Base-by-base conservation (phyloP, 2,888 invertebrate genomes). In the Gastrophysa polygoni region DNA sequence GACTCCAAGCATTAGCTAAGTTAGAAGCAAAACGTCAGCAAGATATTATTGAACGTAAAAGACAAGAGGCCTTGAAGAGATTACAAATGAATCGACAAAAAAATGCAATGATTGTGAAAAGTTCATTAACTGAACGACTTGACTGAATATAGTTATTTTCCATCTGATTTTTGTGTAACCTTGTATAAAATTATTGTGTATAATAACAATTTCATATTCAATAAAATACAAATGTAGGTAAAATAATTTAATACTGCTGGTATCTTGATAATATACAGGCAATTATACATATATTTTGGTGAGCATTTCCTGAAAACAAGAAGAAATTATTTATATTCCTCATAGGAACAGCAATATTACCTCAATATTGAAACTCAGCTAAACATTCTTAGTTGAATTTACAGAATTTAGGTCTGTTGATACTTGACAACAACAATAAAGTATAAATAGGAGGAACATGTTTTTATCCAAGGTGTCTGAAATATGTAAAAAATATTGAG, bases 381-480 rank as follows among this genome's bases (percentile, higher is more conserved):
- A 32, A 32, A 10, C 1, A 11, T 4, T 14, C 14, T 38, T 38
- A 11, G 38, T 38, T 38, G 54, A 38, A 24, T 10, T 43, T 0
- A 69, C 20, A 8, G 59, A 24, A 48, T 67, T 82, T 6, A 85
- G 68, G 73, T 85, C 83, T 17, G 81, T 81, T 8, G 87, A 87
- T 44, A 86, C 82, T 77, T 87, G 85, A 69, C 86, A 85, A 68
- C 85, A 85, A 64, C 84, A 84, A 71, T 87, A 87, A 60, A 87
- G 76, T 46, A 84, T 75, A 55, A 82, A 75, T 4, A 85, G 68
- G 29, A 85, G 70, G 20, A 77, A 64, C 1, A 78, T 43, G 44
- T 77, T 76, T 18, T 72, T 70, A 24, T 66, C 64, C 68, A 78
- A 75, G 1, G 78, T 74, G 72, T 79, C 82, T 83, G 71, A 59